phyloP scores from a whole-genome alignment of 1,140 invertebrate species.

The Zaprionus lachaisei region DNA sequence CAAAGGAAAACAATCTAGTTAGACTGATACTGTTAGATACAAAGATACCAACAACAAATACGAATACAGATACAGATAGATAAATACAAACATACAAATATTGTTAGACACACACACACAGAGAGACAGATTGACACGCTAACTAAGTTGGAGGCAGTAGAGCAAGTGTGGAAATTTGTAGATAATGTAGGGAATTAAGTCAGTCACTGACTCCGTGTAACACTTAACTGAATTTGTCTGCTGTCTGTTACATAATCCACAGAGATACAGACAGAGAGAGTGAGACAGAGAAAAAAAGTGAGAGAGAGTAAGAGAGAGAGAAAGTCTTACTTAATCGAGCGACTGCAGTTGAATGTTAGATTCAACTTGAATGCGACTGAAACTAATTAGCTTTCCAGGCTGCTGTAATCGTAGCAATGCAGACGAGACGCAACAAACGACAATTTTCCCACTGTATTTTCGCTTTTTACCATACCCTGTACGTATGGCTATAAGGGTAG shows the following conservation, averaged over 20 bases:
- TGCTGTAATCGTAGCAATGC: constrained; percentile 62
- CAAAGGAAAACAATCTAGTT: constrained; percentile 38
- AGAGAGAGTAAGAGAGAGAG: constrained; percentile 28
- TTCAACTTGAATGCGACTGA: constrained; percentile 67
- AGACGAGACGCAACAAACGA: constrained; percentile 60
- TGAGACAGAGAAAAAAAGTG: constrained; percentile 22
- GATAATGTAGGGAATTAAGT: constrained; percentile 80
- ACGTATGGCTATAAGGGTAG: neutral
- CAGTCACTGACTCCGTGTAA: constrained; percentile 74
- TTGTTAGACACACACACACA: neutral
- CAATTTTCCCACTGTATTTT: constrained; percentile 80
- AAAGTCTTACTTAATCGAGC: constrained; percentile 72
- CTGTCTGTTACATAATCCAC: constrained; percentile 49
- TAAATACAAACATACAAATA: constrained; percentile 20
- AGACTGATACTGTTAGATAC: constrained; percentile 22
- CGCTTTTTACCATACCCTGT: constrained; percentile 53
- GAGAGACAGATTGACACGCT: neutral
- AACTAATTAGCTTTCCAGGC: constrained; percentile 77
- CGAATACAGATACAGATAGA: neutral
- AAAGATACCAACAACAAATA: constrained; percentile 6
- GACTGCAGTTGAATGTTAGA: constrained; percentile 61
- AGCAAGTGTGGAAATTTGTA: constrained; percentile 17
- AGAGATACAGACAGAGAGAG: constrained; percentile 11
- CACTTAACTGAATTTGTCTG: constrained; percentile 78
- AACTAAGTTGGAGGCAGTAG: neutral